A percentile compares a stretch with the other conserved stretches of the same genome.
Conservation (phyloP, 2,888 invertebrate species). For the Cheilosia scutellata region DNA sequence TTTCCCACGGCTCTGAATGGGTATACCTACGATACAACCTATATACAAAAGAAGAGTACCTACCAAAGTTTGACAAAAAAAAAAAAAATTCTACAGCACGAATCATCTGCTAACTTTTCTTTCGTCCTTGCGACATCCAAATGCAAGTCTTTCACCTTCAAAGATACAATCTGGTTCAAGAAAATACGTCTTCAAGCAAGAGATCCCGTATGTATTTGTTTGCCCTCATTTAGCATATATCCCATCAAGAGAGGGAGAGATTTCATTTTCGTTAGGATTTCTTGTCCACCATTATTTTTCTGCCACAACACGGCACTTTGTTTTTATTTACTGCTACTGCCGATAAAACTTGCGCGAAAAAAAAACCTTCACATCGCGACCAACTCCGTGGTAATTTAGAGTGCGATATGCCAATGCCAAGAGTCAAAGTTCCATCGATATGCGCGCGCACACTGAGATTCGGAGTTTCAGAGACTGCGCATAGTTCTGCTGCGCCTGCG, state of each 20-base stretch:
- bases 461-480: conserved; percentile 41
- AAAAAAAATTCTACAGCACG: too few relatives aligned
- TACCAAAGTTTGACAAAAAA: too few relatives aligned
- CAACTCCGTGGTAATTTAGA: conserved; percentile 64
- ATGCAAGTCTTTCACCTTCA: too few relatives aligned
- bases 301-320: not conserved
- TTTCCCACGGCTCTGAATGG: too few relatives aligned
- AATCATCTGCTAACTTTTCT: too few relatives aligned
- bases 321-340: conserved; percentile 13
- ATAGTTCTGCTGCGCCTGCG: conserved; percentile 34
- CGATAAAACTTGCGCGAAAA: not conserved
- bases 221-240: not conserved
- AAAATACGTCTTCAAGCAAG: not conserved
- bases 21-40: too few relatives aligned
- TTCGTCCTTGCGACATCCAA: too few relatives aligned
- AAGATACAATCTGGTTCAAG: too few relatives aligned
- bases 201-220: not conserved
- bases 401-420: conserved; percentile 75
- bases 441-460: conserved; percentile 43
- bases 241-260: not conserved
- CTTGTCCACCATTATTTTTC: not conserved
- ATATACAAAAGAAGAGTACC: too few relatives aligned
- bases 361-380: conserved; percentile 36
- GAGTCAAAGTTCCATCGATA: conserved; percentile 74
- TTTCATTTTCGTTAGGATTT: conserved; percentile 6